Conservation (phyloP, 2,797 vertebrate species). For the Percopsis omiscomaycus region DNA sequence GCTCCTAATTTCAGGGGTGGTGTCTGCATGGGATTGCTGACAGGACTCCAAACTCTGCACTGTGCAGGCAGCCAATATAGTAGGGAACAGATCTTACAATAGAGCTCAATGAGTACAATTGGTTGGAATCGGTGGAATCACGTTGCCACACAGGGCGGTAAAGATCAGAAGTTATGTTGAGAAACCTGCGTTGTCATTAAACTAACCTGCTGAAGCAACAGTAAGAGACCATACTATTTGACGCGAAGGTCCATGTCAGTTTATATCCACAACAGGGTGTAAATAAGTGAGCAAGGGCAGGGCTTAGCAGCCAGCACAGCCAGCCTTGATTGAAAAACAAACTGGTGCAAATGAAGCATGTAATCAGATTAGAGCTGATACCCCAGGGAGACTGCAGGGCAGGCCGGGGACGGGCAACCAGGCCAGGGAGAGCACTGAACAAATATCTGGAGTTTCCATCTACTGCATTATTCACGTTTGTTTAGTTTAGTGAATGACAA, state of each 20-base stretch:
- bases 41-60: constrained; percentile 59
- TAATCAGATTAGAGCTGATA: constrained; percentile 75
- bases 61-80: constrained; percentile 33
- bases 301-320: constrained; percentile 49
- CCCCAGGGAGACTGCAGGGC: constrained; percentile 53
- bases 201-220: constrained; percentile 4
- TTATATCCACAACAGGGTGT: constrained; percentile 57
- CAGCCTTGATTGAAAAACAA: constrained; percentile 74
- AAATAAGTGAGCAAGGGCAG: constrained; percentile 39
- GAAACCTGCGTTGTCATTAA: constrained; percentile 7
- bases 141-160: constrained; percentile 30
- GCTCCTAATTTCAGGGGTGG: constrained; percentile 72
- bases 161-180: constrained; percentile 46
- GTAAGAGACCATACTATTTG: constrained; percentile 13
- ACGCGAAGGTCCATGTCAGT: constrained; percentile 51
- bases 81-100: constrained; percentile 49
- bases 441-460: constrained; percentile 71
- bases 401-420: constrained; percentile 52
- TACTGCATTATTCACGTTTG: constrained; percentile 27
- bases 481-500: constrained; percentile 9
- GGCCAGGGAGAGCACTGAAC: constrained; percentile 54
- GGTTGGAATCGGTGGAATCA: constrained; percentile 55
- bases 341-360: constrained; percentile 79
- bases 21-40: constrained; percentile 61
- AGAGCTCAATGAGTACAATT: constrained; percentile 35